Base-by-base conservation (phyloP, 2,888 invertebrate species). In the Boloria selene region DNA sequence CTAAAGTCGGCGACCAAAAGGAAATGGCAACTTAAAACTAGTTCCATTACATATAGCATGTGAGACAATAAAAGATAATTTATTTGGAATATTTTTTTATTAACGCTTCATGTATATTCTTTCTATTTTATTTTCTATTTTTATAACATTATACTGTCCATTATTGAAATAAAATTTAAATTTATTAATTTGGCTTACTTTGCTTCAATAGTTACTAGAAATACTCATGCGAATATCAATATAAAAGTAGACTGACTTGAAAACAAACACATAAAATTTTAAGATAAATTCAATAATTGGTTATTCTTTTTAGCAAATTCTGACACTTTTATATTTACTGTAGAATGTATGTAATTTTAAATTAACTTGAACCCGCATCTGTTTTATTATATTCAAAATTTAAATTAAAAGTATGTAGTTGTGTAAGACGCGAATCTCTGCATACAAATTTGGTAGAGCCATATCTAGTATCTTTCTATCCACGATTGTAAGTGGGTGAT, bases 381-480 rank as follows among this genome's bases (percentile, higher is more conserved):
- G 26, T 50, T 53, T 64, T 68, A 61, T 62, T 64, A 69, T 67
- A 67, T 65, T 64, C 54, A 65, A 61, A 68, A 67, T 68, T 49
- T 64, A 58, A 22, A 63, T 69, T 26, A 64, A 72, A 68, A 66
- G 49, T 38, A 38, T 38, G 10, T 56, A 59, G 49, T 73, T 70
- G 67, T 69, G 72, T 71, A 75, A 75, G 72, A 65, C 62, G 62
- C 61, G 67, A 67, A 69, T 10, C 31, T 70, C 67, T 72, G 75
- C 75, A 76, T 77, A 77, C 76, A 75, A 77, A 77, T 75, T 70
- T 50, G 73, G 72, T 55, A 73, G 71, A 75, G 82, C 65, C 80
- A 77, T 75, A 83, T 86, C 85, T 79, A 86, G 86, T 81, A 76
- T 79, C 81, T 86, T 87, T 87, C 80, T 79, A 82, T 82, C 79